Base-by-base conservation (phyloP, 1,140 invertebrate species). In the Drosophila punjabiensis region DNA sequence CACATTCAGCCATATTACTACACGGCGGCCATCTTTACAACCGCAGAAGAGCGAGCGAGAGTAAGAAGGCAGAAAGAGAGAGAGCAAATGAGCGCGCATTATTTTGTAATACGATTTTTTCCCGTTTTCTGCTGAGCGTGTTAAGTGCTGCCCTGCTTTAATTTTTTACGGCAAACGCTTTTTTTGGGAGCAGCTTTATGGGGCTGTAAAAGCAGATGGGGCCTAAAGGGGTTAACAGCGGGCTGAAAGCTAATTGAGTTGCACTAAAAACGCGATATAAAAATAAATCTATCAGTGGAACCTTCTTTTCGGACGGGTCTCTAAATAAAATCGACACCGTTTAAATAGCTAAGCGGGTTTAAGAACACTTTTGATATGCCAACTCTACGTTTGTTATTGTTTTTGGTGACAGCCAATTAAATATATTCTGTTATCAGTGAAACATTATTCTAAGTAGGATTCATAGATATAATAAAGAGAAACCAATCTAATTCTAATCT, bases 21-120 rank as follows among this genome's bases (percentile, higher is more conserved):
- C 43, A 70, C 65, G 87, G 86, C 86, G 87, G 86, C 86, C 86
- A 90, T 90, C 86, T 90, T 90, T 90, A 90, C 86, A 86, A 90
- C 82, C 73, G 77, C 71, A 70, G 75, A 53, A 48, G 58, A 62
- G 60, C 62, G 50, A 63, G 14, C 47, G 39, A 76, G 39, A 52
- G 52, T 55, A 8, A 55, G 50, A 16, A 43, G 59, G n/a, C 3
- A 63, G 39, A 41, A 35, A 59, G 53, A 73, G 73, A 73, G 77
- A 53, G 55, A 39, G 66, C 43, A 59, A 59, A 65, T 77, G 78
- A 78, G 82, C 60, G 63, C 81, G 78, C 41, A 78, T 70, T 87
- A 87, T 87, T 87, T 87, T 88, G 84, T 87, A 87, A 87, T 84
- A 68, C 68, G 76, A 76, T 61, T 60, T 64, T 68, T 76, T 83